Conservation (phyloP, 2,797 vertebrate genomes). For the Otus scops region DNA sequence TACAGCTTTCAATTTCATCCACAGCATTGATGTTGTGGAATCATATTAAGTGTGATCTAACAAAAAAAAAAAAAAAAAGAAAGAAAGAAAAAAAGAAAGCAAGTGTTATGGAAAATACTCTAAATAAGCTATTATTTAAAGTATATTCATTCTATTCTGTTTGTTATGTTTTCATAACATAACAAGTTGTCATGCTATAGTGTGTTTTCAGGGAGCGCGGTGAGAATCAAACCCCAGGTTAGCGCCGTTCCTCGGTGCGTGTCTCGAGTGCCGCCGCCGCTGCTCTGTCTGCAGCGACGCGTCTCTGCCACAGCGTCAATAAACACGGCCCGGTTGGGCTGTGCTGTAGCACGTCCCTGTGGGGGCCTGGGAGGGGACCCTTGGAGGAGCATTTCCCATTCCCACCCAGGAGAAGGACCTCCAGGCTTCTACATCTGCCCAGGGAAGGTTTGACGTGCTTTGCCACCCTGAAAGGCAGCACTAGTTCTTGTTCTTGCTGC, state of each 20-base stretch:
- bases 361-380: background rate
- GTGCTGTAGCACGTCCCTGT: accelerated
- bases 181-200: background rate
- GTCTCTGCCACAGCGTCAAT: accelerated
- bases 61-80: background rate
- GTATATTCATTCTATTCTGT: background rate
- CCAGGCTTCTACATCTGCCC: accelerated
- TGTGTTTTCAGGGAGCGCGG: background rate
- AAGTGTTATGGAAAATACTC: background rate
- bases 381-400: background rate
- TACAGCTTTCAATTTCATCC: constrained; percentile 61
- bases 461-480: background rate
- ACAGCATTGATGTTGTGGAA: constrained; percentile 26
- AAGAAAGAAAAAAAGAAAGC: background rate
- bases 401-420: background rate
- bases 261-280: background rate
- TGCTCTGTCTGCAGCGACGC: accelerated
- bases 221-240: background rate
- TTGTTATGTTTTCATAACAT: background rate
- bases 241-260: accelerated
- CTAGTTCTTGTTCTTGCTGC: background rate
- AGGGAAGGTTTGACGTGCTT: background rate
- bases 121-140: constrained; percentile 33
- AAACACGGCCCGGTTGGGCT: background rate
- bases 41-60: constrained; percentile 62